These are phyloP conservation scores for Bryconaethiops microstoma DNA, from an alignment of 2,797 vertebrate species.

Conservation along the genomic window DNA sequence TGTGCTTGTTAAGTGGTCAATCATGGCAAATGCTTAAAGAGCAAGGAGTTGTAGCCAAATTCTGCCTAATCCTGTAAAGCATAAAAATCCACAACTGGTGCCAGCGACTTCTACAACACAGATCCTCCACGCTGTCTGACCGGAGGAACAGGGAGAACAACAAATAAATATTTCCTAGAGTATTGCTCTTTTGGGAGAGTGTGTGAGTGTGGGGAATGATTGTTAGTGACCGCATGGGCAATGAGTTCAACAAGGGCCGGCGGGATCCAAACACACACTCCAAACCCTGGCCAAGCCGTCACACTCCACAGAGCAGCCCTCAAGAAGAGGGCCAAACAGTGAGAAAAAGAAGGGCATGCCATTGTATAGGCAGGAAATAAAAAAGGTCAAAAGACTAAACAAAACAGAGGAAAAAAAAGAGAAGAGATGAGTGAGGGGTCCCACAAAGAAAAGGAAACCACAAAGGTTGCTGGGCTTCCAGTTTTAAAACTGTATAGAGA, in stretches of 20 bases:
- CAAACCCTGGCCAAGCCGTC: slow-evolving; percentile 12
- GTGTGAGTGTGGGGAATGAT: slow-evolving; percentile 4
- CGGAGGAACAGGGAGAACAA: neutral
- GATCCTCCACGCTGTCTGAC: slow-evolving; percentile 4
- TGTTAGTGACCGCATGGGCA: slow-evolving; percentile 10
- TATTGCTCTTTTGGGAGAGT: neutral
- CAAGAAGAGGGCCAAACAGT: slow-evolving; percentile 1
- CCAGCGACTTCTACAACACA: slow-evolving; percentile 3
- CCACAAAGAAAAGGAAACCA: neutral
- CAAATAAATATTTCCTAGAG: neutral
- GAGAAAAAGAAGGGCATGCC: neutral
- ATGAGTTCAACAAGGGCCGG: slow-evolving; percentile 14
- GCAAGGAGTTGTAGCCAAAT: neutral
- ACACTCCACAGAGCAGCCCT: neutral
- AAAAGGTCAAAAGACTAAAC: slow-evolving; percentile 10
- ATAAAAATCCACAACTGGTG: slow-evolving; percentile 11
- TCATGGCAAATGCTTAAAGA: neutral
- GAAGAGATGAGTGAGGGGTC: no score
- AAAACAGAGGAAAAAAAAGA: neutral
- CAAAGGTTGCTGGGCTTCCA: neutral
- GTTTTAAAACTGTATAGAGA: neutral
- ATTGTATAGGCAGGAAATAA: slow-evolving; percentile 8
- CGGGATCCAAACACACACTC: slow-evolving; percentile 6
- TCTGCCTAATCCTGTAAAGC: neutral
- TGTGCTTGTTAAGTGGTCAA: neutral